phyloP scores from a whole-genome alignment of 1,140 invertebrate species.

The Dryas iulia region DNA sequence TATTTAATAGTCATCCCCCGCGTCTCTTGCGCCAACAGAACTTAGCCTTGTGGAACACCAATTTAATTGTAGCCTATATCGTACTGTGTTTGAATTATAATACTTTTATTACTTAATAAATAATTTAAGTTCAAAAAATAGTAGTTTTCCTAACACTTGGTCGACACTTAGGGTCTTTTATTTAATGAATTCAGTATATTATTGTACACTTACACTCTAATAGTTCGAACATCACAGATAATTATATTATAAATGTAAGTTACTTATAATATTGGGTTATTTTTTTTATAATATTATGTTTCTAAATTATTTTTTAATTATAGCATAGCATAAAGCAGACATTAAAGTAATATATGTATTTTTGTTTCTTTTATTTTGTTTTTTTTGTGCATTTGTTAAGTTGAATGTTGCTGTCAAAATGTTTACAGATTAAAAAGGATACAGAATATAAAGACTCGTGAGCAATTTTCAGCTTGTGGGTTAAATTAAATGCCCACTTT shows the following conservation, averaged over 20 bases:
- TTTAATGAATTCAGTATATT: not conserved
- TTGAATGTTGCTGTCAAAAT: not conserved
- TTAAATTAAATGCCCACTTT: too few relatives aligned
- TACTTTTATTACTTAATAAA: constrained; percentile 13
- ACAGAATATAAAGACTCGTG: too few relatives aligned
- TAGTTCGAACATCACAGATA: not conserved
- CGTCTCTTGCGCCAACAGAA: not conserved
- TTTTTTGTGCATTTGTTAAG: not conserved
- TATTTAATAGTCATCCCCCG: not conserved
- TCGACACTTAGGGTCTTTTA: too few relatives aligned
- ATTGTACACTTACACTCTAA: not conserved
- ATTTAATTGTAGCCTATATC: constrained; percentile 13
- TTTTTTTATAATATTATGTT: constrained; percentile 5
- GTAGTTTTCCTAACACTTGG: constrained; percentile 1
- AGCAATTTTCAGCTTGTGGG: too few relatives aligned
- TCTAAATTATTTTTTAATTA: constrained; percentile 6
- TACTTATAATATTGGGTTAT: constrained; percentile 1
- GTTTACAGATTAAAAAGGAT: not conserved
- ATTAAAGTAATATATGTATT: constrained; percentile 9
- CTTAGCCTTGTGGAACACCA: constrained; percentile 10
- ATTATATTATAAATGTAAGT: not conserved
- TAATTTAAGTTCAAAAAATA: constrained; percentile 7
- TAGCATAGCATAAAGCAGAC: constrained; percentile 6
- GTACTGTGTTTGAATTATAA: constrained; percentile 13
- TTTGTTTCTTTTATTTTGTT: constrained; percentile 5